Evolutionary conservation across 2,888 invertebrate genomes (phyloP), one percentile per base, ranked within the genome.

Genomic region (Tetragnatha montana): DNA sequence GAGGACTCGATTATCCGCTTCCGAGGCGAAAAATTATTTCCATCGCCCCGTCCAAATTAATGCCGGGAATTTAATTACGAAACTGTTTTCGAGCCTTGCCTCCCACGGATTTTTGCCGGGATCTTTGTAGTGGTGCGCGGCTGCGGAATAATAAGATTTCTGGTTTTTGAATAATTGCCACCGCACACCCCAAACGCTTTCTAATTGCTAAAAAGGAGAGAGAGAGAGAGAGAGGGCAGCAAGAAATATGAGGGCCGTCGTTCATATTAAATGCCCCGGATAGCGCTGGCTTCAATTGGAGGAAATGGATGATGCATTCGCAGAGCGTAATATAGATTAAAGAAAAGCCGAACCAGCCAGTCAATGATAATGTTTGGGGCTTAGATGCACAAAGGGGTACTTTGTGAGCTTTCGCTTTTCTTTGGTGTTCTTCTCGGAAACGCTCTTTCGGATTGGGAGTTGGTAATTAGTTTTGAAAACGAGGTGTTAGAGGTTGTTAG

Each of bases 1-100:
- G 12, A 60, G 60, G 7, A 60, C 60, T 60, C 60, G 60, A 60
- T 60, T 60, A 60, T 60, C 35, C 35, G 35, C 35, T 60, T 12
- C 60, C 49, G 12, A 49, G 75, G 75, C 47, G 19, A 80, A 80
- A 80, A 80, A 21, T 80, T 51, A 68, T 51, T 35, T 21, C 60
- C 80, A 22, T 35, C 47, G 60, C 68, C 2, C 35, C 35, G 68
- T 68, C 80, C 12, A 69, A 80, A 80, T 80, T 68, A 80, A 80
- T 80, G 60, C 22, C 35, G 35, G 21, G 60, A 80, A 80, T 80
- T 80, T 80, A 80, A 80, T 80, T 80, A 80, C 68, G 80, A 21
- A 51, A 78, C 78, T 19, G 51, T 51, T 22, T 74, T 74, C 74
- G 17, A 60, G 35, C 74, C 35, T 22, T 8, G 10, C 35, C 22